A percentile compares a stretch with the other conserved stretches of the same genome.
Evolutionary conservation across 2,888 invertebrate genomes (phyloP).

Genomic region (Nemurella pictetii): DNA sequence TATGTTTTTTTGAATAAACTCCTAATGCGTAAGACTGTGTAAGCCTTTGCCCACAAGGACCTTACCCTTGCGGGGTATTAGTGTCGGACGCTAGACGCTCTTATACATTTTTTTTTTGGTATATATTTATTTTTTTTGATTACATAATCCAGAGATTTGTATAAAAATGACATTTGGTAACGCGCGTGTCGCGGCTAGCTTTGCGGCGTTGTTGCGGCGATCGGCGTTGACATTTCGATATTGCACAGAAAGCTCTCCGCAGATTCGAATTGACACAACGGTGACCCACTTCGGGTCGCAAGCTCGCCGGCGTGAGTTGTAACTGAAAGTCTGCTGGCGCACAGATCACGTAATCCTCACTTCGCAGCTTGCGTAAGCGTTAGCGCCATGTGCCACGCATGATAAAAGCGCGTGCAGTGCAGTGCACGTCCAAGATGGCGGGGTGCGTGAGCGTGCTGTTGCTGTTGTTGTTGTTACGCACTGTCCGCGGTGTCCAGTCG

Average conservation of each 20-base stretch:
- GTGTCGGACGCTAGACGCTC: neutral
- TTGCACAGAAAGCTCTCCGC: neutral
- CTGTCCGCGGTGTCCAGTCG: neutral
- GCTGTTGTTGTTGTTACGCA: no score
- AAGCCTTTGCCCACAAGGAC: constrained; percentile 3
- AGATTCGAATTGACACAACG: neutral
- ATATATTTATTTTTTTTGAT: neutral
- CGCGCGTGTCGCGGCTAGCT: neutral
- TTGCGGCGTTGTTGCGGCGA: neutral
- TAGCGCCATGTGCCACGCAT: neutral
- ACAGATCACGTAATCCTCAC: neutral
- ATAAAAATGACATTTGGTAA: neutral
- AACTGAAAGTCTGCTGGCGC: neutral
- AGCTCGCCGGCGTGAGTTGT: neutral
- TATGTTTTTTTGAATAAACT: constrained; percentile 22
- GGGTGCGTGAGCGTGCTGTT: neutral
- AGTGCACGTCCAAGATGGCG: neutral
- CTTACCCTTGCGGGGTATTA: neutral
- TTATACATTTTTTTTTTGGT: neutral
- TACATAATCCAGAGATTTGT: constrained; percentile 6
- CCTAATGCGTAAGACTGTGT: constrained; percentile 1
- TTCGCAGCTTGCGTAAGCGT: neutral
- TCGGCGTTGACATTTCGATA: constrained; percentile 2
- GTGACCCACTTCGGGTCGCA: constrained; percentile 2
- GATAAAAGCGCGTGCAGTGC: neutral